These are phyloP conservation scores for Coelopa frigida DNA, from an alignment of 1,140 invertebrate genomes.

Conservation along the genomic window DNA sequence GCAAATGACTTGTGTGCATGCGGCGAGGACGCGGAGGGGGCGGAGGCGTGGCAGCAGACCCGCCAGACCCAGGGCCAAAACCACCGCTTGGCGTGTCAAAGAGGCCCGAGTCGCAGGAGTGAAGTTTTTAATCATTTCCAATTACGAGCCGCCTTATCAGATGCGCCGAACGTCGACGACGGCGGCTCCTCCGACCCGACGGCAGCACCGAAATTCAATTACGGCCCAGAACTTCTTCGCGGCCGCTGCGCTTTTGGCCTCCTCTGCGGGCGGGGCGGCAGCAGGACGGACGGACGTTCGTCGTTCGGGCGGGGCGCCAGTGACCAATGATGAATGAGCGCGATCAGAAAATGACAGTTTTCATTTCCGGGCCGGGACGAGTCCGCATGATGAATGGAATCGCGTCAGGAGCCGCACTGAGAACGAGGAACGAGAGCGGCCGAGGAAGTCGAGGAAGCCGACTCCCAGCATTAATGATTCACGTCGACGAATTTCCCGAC, in stretches of 20 bases:
- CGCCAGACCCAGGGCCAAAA: background rate
- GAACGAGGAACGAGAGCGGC: too few relatives aligned
- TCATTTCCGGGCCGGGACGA: slow-evolving; percentile 43
- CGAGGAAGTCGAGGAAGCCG: too few relatives aligned
- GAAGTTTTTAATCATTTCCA: slow-evolving; percentile 13
- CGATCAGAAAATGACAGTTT: slow-evolving; percentile 44
- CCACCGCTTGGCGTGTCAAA: too few relatives aligned
- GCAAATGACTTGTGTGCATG: slow-evolving; percentile 10
- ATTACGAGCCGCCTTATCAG: too few relatives aligned
- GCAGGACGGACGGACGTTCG: background rate
- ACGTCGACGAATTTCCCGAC: too few relatives aligned
- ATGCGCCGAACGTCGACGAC: too few relatives aligned
- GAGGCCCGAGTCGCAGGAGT: too few relatives aligned
- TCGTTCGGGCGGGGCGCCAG: background rate
- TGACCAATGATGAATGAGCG: slow-evolving; percentile 43
- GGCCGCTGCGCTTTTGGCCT: background rate
- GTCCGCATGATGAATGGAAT: too few relatives aligned
- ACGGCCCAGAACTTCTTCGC: background rate
- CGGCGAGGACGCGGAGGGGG: too few relatives aligned
- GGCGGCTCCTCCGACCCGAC: slow-evolving; percentile 8
- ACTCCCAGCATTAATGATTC: too few relatives aligned
- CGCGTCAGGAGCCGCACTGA: background rate
- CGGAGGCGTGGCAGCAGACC: too few relatives aligned
- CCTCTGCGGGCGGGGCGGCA: background rate
- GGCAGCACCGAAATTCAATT: background rate